These are phyloP conservation scores for Pimpla rufipes DNA, from an alignment of 2,888 invertebrate genomes.

Conservation along the genomic window DNA sequence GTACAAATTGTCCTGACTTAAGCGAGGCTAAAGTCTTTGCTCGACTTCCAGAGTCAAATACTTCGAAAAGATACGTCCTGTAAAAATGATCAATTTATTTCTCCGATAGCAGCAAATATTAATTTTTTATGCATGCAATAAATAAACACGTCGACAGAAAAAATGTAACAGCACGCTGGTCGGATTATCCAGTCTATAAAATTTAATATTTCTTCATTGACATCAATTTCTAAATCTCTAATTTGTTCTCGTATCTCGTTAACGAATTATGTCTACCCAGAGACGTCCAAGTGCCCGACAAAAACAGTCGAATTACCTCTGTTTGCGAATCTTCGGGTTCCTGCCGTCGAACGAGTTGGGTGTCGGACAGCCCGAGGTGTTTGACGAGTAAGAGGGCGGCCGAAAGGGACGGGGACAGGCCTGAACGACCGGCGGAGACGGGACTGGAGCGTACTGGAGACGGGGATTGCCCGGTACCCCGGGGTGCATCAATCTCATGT, in stretches of 20 bases:
- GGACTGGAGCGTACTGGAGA: constrained; percentile 82
- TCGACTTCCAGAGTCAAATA: not conserved
- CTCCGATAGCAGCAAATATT: too few relatives aligned
- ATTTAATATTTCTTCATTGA: too few relatives aligned
- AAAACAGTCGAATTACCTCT: constrained; percentile 75
- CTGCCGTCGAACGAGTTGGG: constrained; percentile 82
- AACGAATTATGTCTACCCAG: not conserved
- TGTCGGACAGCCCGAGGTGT: constrained; percentile 81
- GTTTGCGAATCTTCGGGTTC: constrained; percentile 83
- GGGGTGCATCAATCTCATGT: constrained; percentile 84
- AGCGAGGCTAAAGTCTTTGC: constrained; percentile 42
- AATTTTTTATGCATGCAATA: too few relatives aligned
- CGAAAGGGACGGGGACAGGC: constrained; percentile 82
- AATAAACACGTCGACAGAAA: too few relatives aligned
- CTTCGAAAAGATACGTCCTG: constrained; percentile 18
- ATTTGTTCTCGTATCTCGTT: not conserved
- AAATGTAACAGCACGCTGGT: too few relatives aligned
- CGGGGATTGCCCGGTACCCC: constrained; percentile 81
- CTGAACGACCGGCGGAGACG: constrained; percentile 84
- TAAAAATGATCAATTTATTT: not conserved
- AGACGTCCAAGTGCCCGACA: not conserved
- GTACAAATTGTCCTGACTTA: constrained; percentile 57
- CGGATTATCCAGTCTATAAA: too few relatives aligned
- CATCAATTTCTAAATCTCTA: too few relatives aligned
- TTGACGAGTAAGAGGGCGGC: constrained; percentile 82